Evolutionary conservation across 2,888 invertebrate species (phyloP).

Genomic region (Aporophyla lueneburgensis): DNA sequence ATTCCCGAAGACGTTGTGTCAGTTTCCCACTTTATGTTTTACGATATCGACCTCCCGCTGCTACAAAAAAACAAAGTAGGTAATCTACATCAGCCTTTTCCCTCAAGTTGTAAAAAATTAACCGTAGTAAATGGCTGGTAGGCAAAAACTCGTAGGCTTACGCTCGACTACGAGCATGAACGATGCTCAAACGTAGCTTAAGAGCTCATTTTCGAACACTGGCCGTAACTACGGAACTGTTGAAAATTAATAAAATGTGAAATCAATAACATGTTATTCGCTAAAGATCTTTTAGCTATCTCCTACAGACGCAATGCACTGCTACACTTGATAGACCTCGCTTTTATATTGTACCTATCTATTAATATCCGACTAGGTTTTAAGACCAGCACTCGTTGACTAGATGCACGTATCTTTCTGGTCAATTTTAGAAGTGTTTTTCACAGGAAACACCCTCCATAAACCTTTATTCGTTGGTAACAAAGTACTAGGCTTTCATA

Average conservation of each 20-base stretch:
- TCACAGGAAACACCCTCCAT: not conserved
- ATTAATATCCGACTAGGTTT: not conserved
- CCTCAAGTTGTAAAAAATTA: slow-evolving; percentile 42
- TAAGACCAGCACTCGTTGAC: not conserved
- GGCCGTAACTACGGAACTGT: slow-evolving; percentile 1
- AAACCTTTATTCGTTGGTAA: slow-evolving; percentile 4
- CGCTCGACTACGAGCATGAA: slow-evolving; percentile 34
- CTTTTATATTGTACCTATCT: not conserved
- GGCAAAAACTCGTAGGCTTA: slow-evolving; percentile 53
- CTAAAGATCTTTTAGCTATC: not conserved
- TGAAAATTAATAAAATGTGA: slow-evolving; percentile 19
- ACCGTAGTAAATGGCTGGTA: slow-evolving; percentile 41
- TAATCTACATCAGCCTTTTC: slow-evolving; percentile 12
- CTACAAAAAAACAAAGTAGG: slow-evolving; percentile 17
- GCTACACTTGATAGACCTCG: not conserved
- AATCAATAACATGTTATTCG: slow-evolving; percentile 11
- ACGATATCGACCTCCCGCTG: slow-evolving; percentile 23
- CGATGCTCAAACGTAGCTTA: slow-evolving; percentile 49
- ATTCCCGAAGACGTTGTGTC: slow-evolving; percentile 38
- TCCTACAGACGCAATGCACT: not conserved
- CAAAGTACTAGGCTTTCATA: slow-evolving; percentile 48
- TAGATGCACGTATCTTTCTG: not conserved
- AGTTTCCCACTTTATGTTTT: slow-evolving; percentile 46
- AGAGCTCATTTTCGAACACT: slow-evolving; percentile 41
- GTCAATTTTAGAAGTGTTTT: not conserved